Percentiles rank a stretch among this genome's conserved stretches.
Evolutionary conservation across 1,140 invertebrate species (phyloP).

Genomic region (Nymphalis io): DNA sequence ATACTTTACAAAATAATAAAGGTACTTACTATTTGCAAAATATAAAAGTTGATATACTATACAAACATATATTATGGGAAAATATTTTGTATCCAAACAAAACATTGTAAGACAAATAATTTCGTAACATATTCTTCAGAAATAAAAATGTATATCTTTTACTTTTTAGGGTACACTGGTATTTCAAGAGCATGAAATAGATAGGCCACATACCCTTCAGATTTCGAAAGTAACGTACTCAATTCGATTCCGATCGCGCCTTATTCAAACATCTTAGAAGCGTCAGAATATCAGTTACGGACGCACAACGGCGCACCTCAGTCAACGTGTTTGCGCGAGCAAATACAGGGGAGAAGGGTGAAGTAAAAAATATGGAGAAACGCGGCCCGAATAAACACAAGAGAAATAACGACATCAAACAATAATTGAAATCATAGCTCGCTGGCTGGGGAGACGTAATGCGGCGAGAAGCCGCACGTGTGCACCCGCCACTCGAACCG

Average conservation of each 20-base stretch:
- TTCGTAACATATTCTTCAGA: too few relatives aligned
- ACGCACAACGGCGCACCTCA: constrained; percentile 52
- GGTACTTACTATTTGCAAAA: too few relatives aligned
- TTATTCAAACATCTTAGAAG: constrained; percentile 64
- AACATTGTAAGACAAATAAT: too few relatives aligned
- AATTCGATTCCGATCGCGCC: constrained; percentile 51
- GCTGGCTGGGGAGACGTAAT: constrained; percentile 47
- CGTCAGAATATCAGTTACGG: constrained; percentile 72
- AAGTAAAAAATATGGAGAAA: constrained; percentile 66
- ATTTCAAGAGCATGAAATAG: constrained; percentile 10
- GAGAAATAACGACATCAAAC: constrained; percentile 77
- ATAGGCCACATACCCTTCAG: constrained; percentile 5
- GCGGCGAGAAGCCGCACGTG: constrained; percentile 47
- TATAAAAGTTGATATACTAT: too few relatives aligned
- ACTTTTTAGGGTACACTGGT: too few relatives aligned
- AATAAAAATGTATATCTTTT: too few relatives aligned
- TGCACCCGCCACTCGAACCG: constrained; percentile 33
- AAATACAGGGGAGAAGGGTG: constrained; percentile 70
- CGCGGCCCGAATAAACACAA: constrained; percentile 73
- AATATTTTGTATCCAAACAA: too few relatives aligned
- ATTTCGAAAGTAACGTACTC: constrained; percentile 37
- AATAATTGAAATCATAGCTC: constrained; percentile 77
- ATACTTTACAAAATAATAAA: too few relatives aligned
- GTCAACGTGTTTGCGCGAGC: constrained; percentile 56
- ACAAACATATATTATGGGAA: too few relatives aligned